Conservation (phyloP, 30 jellyfish, hydroid and myxozoan genomes). For the Aurelia aurita region DNA sequence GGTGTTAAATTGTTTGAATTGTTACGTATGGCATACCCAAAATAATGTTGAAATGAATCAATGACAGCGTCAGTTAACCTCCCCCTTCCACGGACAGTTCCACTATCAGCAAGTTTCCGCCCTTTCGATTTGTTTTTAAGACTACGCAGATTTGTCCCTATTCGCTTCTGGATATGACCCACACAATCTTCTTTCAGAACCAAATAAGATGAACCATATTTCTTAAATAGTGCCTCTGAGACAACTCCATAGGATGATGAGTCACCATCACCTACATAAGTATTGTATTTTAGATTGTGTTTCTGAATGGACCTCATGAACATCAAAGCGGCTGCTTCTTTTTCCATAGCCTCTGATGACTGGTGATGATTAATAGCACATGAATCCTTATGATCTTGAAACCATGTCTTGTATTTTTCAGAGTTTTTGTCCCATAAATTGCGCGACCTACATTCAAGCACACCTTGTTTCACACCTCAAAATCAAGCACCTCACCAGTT, state of each 20-base stretch:
- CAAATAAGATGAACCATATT: conserved; percentile 26
- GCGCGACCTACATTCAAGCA: conserved; percentile 45
- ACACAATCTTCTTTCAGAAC: conserved; percentile 52
- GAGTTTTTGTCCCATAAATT: conserved; percentile 11
- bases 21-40: conserved; percentile 35
- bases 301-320: conserved; percentile 39
- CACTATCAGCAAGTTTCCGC: too few species aligned
- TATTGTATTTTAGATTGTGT: conserved; percentile 26
- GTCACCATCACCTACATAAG: conserved; percentile 57
- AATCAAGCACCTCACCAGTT: too few species aligned
- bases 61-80: conserved; percentile 31
- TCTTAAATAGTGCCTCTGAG: conserved; percentile 16
- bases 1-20: too few species aligned
- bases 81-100: conserved; percentile 33
- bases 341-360: conserved; percentile 39
- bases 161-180: conserved; percentile 54
- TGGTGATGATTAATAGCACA: conserved; percentile 35
- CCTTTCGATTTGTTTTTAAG: conserved; percentile 15
- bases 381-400: conserved; percentile 8
- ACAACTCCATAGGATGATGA: conserved; percentile 36
- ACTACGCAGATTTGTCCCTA: conserved; percentile 35
- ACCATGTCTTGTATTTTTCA: conserved; percentile 25
- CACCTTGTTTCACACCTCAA: conserved; percentile 30
- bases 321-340: conserved; percentile 31
- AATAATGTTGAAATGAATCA: conserved; percentile 33